Evolutionary conservation across 2,888 invertebrate species (phyloP).

Genomic region (Penaeus monodon): DNA sequence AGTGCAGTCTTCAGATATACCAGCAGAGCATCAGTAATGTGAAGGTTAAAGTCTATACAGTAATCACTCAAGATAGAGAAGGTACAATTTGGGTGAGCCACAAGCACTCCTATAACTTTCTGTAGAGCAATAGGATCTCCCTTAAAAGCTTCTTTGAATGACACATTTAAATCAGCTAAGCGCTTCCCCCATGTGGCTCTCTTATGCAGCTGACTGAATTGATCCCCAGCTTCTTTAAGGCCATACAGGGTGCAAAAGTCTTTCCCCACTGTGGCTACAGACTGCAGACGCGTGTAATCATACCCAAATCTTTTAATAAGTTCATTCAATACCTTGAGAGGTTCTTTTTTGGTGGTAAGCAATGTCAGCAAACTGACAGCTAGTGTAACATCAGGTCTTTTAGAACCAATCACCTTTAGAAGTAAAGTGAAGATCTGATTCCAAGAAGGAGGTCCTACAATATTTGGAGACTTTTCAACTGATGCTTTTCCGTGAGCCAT

Average conservation of each 20-base stretch:
- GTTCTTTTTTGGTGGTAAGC: constrained; percentile 41
- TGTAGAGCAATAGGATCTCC: constrained; percentile 36
- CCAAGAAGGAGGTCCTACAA: constrained; percentile 2
- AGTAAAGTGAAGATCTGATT: constrained; percentile 52
- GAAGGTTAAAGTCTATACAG: constrained; percentile 52
- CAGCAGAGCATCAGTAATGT: constrained; percentile 49
- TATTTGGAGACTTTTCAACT: neutral
- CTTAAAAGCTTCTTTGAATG: constrained; percentile 60
- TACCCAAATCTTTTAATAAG: constrained; percentile 61
- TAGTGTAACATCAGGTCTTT: constrained; percentile 47
- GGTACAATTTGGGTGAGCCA: constrained; percentile 48
- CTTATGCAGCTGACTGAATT: constrained; percentile 52
- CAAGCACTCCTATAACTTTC: constrained; percentile 43
- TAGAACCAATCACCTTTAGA: constrained; percentile 50
- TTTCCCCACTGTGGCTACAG: constrained; percentile 47
- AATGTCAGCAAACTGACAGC: constrained; percentile 52
- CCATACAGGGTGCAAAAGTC: constrained; percentile 46
- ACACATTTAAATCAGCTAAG: constrained; percentile 50
- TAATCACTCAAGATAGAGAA: constrained; percentile 54
- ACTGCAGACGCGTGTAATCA: constrained; percentile 54
- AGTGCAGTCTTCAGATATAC: constrained; percentile 46
- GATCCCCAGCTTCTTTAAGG: constrained; percentile 40
- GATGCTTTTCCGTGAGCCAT: neutral
- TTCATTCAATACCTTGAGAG: constrained; percentile 46
- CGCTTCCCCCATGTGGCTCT: constrained; percentile 61